A percentile compares a stretch with the other conserved stretches of the same genome.
phyloP scores from a whole-genome alignment of 2,113 vertebrate genomes.

The Aplodontia rufa region DNA sequence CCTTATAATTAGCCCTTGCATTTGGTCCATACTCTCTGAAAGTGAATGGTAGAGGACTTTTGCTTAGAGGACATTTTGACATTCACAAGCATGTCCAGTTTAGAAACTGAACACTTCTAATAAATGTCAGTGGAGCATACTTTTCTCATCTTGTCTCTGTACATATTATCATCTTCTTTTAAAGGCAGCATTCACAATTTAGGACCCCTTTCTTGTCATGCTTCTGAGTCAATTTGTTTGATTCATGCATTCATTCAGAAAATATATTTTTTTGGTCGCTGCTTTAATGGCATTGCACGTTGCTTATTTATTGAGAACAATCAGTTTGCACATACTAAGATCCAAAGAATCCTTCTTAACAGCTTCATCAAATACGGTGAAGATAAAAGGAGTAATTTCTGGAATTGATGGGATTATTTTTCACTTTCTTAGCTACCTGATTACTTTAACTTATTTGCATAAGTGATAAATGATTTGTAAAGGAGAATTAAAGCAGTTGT shows the following conservation, averaged over 20 bases:
- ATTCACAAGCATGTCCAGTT: neutral
- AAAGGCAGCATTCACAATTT: neutral
- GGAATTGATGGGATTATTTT: slow-evolving; percentile 29
- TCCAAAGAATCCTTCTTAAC: slow-evolving; percentile 3
- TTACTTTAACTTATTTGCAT: neutral
- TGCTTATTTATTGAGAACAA: slow-evolving; percentile 30
- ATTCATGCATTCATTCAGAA: slow-evolving; percentile 1
- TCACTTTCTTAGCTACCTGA: slow-evolving; percentile 3
- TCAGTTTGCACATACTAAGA: neutral
- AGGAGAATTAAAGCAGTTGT: neutral
- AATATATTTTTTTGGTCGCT: neutral
- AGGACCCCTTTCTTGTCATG: neutral
- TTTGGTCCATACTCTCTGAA: neutral
- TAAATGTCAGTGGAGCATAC: neutral
- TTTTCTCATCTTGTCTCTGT: neutral
- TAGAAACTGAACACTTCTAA: neutral
- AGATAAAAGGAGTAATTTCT: neutral
- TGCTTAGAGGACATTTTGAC: neutral
- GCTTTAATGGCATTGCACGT: neutral
- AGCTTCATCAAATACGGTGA: neutral
- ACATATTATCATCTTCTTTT: neutral
- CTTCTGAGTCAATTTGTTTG: neutral
- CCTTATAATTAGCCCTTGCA: neutral
- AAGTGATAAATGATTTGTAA: slow-evolving; percentile 29
- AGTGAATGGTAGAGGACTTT: neutral